Evolutionary conservation across 1,140 invertebrate genomes (phyloP).

Genomic region (Anastatus disparis): DNA sequence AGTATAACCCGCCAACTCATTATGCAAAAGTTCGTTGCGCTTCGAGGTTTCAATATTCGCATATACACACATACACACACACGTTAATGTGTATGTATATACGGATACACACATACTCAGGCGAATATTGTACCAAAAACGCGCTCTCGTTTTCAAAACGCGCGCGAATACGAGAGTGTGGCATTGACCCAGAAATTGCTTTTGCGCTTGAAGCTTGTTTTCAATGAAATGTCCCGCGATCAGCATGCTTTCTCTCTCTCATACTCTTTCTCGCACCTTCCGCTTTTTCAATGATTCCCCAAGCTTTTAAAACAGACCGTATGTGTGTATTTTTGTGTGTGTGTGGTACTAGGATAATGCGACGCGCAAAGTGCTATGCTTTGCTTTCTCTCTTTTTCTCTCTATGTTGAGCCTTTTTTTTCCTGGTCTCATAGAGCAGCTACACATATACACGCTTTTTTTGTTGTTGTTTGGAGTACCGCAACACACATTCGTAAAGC

Average conservation of each 20-base stretch:
- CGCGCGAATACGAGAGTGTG: neutral
- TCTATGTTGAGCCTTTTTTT: neutral
- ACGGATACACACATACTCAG: too few relatives aligned
- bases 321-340: too few relatives aligned
- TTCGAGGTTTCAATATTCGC: conserved; percentile 34
- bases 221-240: conserved; percentile 38
- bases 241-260: neutral
- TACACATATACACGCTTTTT: too few relatives aligned
- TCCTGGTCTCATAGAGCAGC: too few relatives aligned
- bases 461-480: too few relatives aligned
- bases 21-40: conserved; percentile 59
- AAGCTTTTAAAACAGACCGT: too few relatives aligned
- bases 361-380: neutral
- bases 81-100: too few relatives aligned
- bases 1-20: conserved; percentile 54
- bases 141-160: conserved; percentile 38
- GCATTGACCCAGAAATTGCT: conserved; percentile 39
- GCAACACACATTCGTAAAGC: too few relatives aligned
- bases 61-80: too few relatives aligned
- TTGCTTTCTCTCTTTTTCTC: neutral
- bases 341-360: neutral
- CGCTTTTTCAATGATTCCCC: conserved; percentile 3
- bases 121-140: too few relatives aligned
- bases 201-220: neutral
- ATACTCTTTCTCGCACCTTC: neutral